These are phyloP conservation scores for Nephrotoma appendiculata DNA, from an alignment of 2,888 invertebrate genomes.

Conservation along the genomic window DNA sequence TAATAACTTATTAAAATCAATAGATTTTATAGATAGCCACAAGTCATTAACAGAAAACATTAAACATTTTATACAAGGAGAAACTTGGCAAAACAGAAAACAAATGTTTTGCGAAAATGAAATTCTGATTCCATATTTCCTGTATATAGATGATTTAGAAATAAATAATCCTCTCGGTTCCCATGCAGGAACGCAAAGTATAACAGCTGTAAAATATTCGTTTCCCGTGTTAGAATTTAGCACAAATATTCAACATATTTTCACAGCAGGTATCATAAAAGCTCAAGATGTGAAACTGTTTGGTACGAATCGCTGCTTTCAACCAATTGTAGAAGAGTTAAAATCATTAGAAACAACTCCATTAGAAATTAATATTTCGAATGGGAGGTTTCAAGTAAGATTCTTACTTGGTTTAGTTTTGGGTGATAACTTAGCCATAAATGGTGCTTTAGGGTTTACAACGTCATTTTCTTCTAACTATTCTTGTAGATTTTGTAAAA, in stretches of 20 bases:
- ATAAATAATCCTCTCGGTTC: neutral
- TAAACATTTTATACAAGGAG: neutral
- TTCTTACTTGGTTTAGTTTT: constrained; percentile 4
- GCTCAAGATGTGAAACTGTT: neutral
- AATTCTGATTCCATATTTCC: neutral
- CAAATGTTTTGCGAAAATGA: neutral
- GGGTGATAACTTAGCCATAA: neutral
- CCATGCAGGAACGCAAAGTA: neutral
- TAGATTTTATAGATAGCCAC: neutral
- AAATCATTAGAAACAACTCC: constrained; percentile 2
- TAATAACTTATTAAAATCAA: neutral
- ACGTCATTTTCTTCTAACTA: neutral
- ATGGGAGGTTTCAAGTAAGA: constrained; percentile 7
- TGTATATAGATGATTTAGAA: neutral
- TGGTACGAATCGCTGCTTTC: neutral
- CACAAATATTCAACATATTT: neutral
- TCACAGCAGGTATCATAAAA: neutral
- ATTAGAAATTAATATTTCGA: constrained; percentile 8
- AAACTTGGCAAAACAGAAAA: neutral
- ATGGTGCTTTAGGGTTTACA: neutral
- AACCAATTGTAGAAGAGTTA: neutral
- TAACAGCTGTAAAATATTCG: neutral
- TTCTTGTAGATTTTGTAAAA: neutral
- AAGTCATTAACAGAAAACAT: neutral
- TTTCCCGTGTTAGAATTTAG: constrained; percentile 1